Evolutionary conservation across 2,797 vertebrate species (phyloP).

Genomic region (Cygnus olor): DNA sequence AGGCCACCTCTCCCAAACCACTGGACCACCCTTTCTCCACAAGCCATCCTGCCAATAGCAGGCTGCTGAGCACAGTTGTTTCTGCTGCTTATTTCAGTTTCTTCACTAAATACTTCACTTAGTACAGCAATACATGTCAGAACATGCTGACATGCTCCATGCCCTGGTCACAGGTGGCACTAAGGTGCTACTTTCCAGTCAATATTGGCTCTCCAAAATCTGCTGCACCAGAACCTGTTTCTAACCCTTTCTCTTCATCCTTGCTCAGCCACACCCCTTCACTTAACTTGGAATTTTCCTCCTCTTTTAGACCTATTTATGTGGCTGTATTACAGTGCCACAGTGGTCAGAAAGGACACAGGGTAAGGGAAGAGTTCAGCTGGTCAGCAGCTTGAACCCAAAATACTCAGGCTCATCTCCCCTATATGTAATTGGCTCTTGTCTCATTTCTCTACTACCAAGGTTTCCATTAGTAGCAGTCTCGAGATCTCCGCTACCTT

Average conservation of each 20-base stretch:
- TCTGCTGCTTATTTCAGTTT: background rate
- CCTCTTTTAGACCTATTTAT: background rate
- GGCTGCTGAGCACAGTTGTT: background rate
- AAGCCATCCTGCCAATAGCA: background rate
- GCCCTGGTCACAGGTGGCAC: background rate
- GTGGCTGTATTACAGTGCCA: rapidly evolving
- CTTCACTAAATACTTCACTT: background rate
- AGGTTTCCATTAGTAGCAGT: background rate
- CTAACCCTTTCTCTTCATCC: background rate
- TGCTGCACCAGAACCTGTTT: background rate
- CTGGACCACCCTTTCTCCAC: background rate
- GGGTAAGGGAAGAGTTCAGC: background rate
- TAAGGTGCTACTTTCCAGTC: background rate
- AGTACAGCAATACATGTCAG: background rate
- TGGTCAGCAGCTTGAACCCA: background rate
- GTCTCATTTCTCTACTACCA: background rate
- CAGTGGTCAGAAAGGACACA: background rate
- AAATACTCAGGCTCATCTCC: background rate
- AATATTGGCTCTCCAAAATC: background rate
- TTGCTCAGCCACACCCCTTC: background rate
- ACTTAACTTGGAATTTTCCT: background rate
- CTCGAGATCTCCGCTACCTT: background rate
- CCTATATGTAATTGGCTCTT: background rate
- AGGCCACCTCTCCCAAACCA: background rate
- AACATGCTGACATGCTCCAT: rapidly evolving